Evolutionary conservation across 2,113 vertebrate species (phyloP).

Genomic region (Callocephalon fimbriatum): DNA sequence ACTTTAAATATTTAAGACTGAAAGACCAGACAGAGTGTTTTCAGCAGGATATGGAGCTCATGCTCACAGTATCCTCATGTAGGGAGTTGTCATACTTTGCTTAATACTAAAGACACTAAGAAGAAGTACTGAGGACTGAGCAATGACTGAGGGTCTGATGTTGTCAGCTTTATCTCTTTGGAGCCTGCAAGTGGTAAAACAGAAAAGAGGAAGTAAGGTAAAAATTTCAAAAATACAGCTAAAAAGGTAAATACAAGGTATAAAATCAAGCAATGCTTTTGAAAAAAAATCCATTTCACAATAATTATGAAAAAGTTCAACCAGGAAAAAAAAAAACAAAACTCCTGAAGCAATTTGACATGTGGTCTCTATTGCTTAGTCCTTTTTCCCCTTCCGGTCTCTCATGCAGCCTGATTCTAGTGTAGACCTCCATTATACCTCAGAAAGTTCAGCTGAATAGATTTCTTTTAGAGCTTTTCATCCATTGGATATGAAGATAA

Average conservation of each 20-base stretch:
- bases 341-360: background rate
- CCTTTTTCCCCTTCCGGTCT: background rate
- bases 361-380: fast-evolving
- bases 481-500: background rate
- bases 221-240: background rate
- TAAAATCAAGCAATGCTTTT: background rate
- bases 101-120: background rate
- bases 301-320: background rate
- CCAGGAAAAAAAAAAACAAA: background rate
- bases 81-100: background rate
- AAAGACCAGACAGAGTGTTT: background rate
- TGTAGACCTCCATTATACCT: background rate
- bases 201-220: background rate
- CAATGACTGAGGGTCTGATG: background rate
- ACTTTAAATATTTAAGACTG: background rate
- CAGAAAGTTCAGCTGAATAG: background rate
- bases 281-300: background rate
- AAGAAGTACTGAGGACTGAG: background rate
- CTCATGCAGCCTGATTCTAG: background rate
- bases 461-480: background rate
- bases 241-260: background rate
- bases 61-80: background rate
- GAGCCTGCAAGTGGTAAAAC: background rate
- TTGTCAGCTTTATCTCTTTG: background rate
- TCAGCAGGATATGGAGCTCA: background rate